Evolutionary conservation across 2,113 vertebrate species (phyloP).

Genomic region (Aldabrachelys gigantea): DNA sequence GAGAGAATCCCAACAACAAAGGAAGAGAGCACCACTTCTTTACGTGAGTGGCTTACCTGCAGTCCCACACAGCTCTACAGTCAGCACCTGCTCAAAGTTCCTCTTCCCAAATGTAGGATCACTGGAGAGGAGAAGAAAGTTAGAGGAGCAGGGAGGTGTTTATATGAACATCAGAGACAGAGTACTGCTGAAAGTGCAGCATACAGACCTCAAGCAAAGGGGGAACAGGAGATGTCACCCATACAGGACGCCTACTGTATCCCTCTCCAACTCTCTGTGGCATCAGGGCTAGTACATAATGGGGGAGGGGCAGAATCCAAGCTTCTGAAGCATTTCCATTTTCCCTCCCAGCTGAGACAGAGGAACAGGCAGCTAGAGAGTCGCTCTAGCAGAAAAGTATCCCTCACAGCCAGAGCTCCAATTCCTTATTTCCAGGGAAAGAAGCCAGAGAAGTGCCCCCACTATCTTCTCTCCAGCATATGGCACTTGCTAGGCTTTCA

Average conservation of each 20-base stretch:
- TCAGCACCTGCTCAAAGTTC: slow-evolving; percentile 90
- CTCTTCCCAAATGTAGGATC: slow-evolving; percentile 82
- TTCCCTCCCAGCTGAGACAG: accelerated
- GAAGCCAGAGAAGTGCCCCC: neutral
- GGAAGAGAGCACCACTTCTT: neutral
- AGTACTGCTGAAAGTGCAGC: neutral
- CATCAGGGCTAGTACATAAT: accelerated
- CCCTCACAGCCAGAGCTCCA: neutral
- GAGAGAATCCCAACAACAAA: neutral
- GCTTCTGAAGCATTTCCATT: neutral
- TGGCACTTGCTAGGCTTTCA: neutral
- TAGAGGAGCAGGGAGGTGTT: neutral
- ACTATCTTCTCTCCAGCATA: neutral
- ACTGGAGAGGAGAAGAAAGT: slow-evolving; percentile 53
- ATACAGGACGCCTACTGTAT: neutral
- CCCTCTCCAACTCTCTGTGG: neutral
- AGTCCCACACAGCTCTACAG: slow-evolving; percentile 95
- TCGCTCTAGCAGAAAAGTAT: neutral
- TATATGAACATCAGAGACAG: neutral
- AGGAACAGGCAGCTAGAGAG: neutral
- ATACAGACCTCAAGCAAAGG: too few relatives aligned
- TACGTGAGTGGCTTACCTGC: slow-evolving; percentile 85
- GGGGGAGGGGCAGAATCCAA: neutral
- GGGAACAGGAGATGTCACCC: neutral
- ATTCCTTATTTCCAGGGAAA: neutral